These are phyloP conservation scores for Austrolebias charrua DNA, from an alignment of 2,797 vertebrate species.

Conservation along the genomic window DNA sequence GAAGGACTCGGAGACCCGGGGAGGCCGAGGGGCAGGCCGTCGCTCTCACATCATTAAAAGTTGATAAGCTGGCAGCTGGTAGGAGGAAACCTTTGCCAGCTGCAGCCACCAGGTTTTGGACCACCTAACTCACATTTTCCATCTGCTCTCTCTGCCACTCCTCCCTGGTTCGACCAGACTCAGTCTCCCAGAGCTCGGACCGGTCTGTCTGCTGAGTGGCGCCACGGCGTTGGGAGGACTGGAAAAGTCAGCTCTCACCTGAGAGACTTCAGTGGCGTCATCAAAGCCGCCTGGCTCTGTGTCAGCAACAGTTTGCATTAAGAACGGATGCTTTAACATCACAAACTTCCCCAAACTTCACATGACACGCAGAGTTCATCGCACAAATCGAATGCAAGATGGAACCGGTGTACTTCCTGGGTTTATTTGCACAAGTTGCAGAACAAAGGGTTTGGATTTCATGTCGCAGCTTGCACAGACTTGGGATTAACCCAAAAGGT, in stretches of 20 bases:
- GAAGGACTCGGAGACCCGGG: slow-evolving; percentile 60
- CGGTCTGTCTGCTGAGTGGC: slow-evolving; percentile 25
- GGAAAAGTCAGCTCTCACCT: slow-evolving; percentile 52
- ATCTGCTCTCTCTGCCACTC: slow-evolving; percentile 29
- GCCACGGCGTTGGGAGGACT: slow-evolving; percentile 20
- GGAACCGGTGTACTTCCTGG: slow-evolving; percentile 19
- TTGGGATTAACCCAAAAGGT: slow-evolving; percentile 34
- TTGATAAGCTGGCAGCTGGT: slow-evolving; percentile 70
- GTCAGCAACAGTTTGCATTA: slow-evolving; percentile 18
- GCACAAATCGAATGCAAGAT: slow-evolving; percentile 35
- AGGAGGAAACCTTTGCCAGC: slow-evolving; percentile 54
- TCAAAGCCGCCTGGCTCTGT: slow-evolving; percentile 19
- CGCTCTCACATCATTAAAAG: slow-evolving; percentile 64
- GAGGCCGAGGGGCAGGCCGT: slow-evolving; percentile 58
- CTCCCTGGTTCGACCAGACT: slow-evolving; percentile 20
- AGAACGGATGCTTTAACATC: slow-evolving; percentile 15
- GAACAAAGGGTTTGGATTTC: slow-evolving; percentile 40
- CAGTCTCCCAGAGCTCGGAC: slow-evolving; percentile 21
- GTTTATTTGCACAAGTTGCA: slow-evolving; percentile 38
- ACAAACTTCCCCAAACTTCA: slow-evolving; percentile 33
- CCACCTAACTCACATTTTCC: slow-evolving; percentile 71
- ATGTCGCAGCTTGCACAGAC: slow-evolving; percentile 38
- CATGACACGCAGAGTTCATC: slow-evolving; percentile 20
- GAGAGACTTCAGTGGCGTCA: slow-evolving; percentile 27
- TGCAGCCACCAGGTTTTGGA: slow-evolving; percentile 59